Evolutionary conservation across 2,888 invertebrate species (phyloP).

Genomic region (Troides aeacus): DNA sequence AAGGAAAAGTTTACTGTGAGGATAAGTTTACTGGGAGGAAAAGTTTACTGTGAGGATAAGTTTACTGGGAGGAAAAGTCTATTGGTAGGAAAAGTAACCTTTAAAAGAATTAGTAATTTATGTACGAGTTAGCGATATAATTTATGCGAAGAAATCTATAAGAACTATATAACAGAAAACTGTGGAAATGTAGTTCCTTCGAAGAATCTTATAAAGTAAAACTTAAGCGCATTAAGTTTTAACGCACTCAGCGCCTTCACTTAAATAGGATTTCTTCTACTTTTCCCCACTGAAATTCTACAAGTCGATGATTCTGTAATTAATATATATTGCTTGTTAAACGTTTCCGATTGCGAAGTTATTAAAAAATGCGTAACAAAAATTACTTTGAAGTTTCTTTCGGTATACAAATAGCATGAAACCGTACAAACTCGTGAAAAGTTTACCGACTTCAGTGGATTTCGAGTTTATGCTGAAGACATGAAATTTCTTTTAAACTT

Average conservation of each 20-base stretch:
- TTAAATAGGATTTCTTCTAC: not conserved
- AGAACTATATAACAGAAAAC: too few relatives aligned
- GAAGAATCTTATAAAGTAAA: too few relatives aligned
- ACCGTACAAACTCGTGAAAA: not conserved
- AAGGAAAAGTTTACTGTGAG: too few relatives aligned
- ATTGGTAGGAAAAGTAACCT: too few relatives aligned
- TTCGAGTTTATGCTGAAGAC: not conserved
- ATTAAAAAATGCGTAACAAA: not conserved
- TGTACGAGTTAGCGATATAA: too few relatives aligned
- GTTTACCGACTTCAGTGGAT: not conserved
- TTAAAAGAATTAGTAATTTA: too few relatives aligned
- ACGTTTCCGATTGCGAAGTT: not conserved
- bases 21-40: too few relatives aligned
- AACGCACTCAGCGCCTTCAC: not conserved
- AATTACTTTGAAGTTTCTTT: not conserved
- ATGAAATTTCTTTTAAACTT: not conserved
- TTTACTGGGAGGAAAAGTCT: too few relatives aligned
- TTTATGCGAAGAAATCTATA: too few relatives aligned
- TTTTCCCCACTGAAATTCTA: not conserved
- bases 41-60: too few relatives aligned
- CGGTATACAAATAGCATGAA: not conserved
- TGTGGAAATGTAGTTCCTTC: too few relatives aligned
- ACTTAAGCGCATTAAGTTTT: too few relatives aligned
- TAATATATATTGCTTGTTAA: not conserved
- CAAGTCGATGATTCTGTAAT: not conserved